phyloP scores from a whole-genome alignment of 2,888 invertebrate species.

The Ecdyonurus torrentis region DNA sequence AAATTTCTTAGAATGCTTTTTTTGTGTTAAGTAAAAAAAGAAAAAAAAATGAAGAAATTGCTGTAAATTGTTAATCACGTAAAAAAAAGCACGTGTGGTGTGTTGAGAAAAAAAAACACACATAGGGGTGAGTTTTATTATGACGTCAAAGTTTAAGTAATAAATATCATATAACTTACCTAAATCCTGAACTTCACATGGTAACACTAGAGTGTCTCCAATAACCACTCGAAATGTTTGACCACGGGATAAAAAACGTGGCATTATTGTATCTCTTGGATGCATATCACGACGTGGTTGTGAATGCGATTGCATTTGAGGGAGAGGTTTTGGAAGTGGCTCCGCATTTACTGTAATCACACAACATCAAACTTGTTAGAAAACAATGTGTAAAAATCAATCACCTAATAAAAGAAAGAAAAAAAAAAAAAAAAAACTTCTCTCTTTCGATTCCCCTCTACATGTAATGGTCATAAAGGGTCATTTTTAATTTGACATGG shows the following conservation, averaged over 20 bases:
- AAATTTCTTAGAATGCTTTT: not conserved
- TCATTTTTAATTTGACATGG: too few relatives aligned
- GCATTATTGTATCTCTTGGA: conserved; percentile 19
- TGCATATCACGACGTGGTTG: not conserved
- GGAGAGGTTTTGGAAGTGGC: too few relatives aligned
- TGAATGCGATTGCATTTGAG: not conserved
- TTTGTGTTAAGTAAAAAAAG: not conserved
- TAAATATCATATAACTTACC: conserved; percentile 35
- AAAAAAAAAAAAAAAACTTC: too few relatives aligned
- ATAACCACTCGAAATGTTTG: conserved; percentile 62
- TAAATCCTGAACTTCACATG: conserved; percentile 64
- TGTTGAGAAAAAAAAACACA: not conserved
- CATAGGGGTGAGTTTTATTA: not conserved
- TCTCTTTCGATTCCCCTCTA: too few relatives aligned
- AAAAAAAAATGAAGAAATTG: too few relatives aligned
- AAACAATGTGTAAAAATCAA: too few relatives aligned
- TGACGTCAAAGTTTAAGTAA: not conserved
- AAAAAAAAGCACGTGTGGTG: not conserved
- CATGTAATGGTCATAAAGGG: too few relatives aligned
- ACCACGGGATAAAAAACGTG: conserved; percentile 54
- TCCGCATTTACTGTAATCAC: too few relatives aligned
- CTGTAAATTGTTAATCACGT: not conserved
- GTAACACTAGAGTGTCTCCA: conserved; percentile 57
- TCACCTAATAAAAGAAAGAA: too few relatives aligned
- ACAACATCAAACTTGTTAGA: too few relatives aligned